Evolutionary conservation across 2,888 invertebrate species (phyloP).

Genomic region (Shargacucullia verbasci): DNA sequence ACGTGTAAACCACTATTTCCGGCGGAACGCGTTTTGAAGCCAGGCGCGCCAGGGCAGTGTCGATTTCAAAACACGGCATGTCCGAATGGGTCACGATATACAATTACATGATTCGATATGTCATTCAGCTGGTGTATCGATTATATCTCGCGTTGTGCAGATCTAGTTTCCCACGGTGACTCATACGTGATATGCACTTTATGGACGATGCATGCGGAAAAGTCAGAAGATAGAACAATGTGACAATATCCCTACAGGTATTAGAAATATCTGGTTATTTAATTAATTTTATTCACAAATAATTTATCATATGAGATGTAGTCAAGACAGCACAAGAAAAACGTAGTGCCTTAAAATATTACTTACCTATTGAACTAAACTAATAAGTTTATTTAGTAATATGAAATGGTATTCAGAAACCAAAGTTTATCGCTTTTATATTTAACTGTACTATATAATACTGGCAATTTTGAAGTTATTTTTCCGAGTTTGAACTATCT

Average conservation of each 20-base stretch:
- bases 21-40: conserved; percentile 59
- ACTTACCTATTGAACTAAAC: no score
- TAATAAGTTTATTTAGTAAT: no score
- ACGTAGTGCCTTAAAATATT: no score
- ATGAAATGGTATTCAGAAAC: no score
- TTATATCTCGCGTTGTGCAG: conserved; percentile 64
- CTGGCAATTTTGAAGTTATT: no score
- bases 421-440: no score
- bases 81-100: conserved; percentile 66
- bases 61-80: conserved; percentile 63
- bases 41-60: conserved; percentile 52
- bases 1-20: conserved; percentile 70
- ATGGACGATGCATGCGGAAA: conserved; percentile 43
- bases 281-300: background rate
- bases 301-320: no score
- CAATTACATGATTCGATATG: conserved; percentile 70
- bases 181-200: conserved; percentile 44
- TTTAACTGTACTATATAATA: no score
- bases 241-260: conserved; percentile 13
- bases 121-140: conserved; percentile 67
- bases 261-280: conserved; percentile 10
- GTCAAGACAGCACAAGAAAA: no score
- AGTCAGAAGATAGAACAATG: conserved; percentile 15
- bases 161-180: conserved; percentile 70
- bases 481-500: conserved; percentile 11